These are phyloP conservation scores for Malurus melanocephalus DNA, from an alignment of 2,113 vertebrate species.

Conservation along the genomic window DNA sequence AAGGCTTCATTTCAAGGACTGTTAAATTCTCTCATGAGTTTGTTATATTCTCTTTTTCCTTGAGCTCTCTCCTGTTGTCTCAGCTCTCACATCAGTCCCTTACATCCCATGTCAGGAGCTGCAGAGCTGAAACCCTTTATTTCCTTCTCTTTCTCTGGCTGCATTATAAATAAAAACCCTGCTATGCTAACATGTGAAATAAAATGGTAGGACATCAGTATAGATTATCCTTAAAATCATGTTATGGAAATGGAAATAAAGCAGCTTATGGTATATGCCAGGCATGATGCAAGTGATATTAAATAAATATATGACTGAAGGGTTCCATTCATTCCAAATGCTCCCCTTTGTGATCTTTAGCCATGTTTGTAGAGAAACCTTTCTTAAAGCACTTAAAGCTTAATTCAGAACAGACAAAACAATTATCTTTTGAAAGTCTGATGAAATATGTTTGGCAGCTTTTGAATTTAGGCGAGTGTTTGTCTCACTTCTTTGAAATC, in stretches of 20 bases:
- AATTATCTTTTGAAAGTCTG: constrained; percentile 58
- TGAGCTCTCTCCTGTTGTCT: background rate
- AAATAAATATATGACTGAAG: constrained; percentile 31
- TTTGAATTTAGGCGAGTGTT: constrained; percentile 25
- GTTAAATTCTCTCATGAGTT: background rate
- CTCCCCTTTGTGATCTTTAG: constrained; percentile 48
- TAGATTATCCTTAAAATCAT: constrained; percentile 28
- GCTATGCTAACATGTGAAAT: background rate
- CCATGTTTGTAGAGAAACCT: constrained; percentile 47
- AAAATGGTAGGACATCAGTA: constrained; percentile 14
- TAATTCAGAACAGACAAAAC: constrained; percentile 59
- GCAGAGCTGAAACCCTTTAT: background rate
- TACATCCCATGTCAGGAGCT: background rate
- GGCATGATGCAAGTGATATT: constrained; percentile 11
- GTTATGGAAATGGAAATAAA: constrained; percentile 39
- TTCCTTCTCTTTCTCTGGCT: background rate
- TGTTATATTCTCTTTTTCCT: background rate
- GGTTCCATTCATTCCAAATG: constrained; percentile 42
- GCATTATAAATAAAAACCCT: background rate
- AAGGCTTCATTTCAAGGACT: background rate
- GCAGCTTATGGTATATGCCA: background rate
- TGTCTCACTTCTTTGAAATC: constrained; percentile 49
- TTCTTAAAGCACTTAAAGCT: constrained; percentile 40
- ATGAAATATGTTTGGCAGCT: constrained; percentile 58
- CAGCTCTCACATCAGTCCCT: background rate